A percentile compares a stretch with the other conserved stretches of the same genome.
Conservation (phyloP, 2,797 vertebrate genomes). For the Morelia viridis region DNA sequence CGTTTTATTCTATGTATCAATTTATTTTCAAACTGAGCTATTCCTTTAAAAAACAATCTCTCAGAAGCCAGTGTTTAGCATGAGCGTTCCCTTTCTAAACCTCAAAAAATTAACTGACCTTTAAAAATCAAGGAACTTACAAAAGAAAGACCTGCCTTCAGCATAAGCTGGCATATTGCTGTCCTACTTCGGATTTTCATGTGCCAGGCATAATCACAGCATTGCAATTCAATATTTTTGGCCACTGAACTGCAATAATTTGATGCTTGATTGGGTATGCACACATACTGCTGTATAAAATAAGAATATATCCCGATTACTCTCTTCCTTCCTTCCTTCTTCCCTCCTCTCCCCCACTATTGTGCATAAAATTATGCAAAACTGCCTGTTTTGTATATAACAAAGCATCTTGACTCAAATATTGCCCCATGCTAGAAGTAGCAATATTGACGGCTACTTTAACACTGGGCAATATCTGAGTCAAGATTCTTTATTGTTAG, state of each 20-base stretch:
- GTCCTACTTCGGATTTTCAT: slow-evolving; percentile 15
- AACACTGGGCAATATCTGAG: neutral
- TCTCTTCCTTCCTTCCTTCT: neutral
- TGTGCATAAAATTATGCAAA: neutral
- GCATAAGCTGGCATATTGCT: slow-evolving; percentile 7
- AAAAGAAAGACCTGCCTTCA: slow-evolving; percentile 13
- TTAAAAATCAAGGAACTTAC: neutral
- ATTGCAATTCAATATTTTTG: slow-evolving; percentile 23
- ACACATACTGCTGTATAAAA: neutral
- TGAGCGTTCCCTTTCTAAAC: neutral
- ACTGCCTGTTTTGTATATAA: neutral
- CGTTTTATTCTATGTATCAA: neutral
- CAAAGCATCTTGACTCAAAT: too few relatives aligned
- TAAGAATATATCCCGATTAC: neutral
- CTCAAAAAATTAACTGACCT: neutral
- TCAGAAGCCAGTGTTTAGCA: neutral
- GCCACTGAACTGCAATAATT: slow-evolving; percentile 14
- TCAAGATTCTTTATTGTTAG: neutral
- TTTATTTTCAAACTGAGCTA: neutral
- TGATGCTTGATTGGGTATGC: neutral
- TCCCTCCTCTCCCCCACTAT: neutral
- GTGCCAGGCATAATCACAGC: slow-evolving; percentile 18
- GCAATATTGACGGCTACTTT: neutral
- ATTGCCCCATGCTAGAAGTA: too few relatives aligned
- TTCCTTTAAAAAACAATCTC: neutral